phyloP scores from a whole-genome alignment of 2,113 vertebrate genomes.

The Rhinopomastus cyanomelas region DNA sequence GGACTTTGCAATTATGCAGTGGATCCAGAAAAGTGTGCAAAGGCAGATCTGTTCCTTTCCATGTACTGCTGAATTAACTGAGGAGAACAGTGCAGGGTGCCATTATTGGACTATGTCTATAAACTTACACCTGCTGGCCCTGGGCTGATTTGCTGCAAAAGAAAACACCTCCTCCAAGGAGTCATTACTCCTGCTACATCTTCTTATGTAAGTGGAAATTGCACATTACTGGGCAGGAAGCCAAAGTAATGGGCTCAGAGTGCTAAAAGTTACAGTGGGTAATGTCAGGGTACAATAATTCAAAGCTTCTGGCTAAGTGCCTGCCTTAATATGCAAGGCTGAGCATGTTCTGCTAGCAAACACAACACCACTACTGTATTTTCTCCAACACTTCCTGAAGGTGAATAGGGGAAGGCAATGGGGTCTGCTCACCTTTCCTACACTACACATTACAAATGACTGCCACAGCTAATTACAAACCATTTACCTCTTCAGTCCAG shows the following conservation, averaged over 20 bases:
- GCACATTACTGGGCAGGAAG: slow-evolving; percentile 65
- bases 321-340: slow-evolving; percentile 58
- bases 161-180: slow-evolving; percentile 59
- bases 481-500: neutral
- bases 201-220: slow-evolving; percentile 69
- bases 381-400: slow-evolving; percentile 32
- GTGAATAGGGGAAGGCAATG: neutral
- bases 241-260: slow-evolving; percentile 66
- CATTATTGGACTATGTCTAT: slow-evolving; percentile 1
- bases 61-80: neutral
- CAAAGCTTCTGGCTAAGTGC: slow-evolving; percentile 57
- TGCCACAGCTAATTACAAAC: neutral
- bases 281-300: slow-evolving; percentile 68
- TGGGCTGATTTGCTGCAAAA: slow-evolving; percentile 48
- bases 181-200: slow-evolving; percentile 61
- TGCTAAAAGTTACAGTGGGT: slow-evolving; percentile 65
- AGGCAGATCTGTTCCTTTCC: neutral
- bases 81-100: slow-evolving; percentile 4
- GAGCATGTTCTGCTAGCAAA: slow-evolving; percentile 60
- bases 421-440: slow-evolving; percentile 15
- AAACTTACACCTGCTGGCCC: slow-evolving; percentile 61
- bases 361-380: slow-evolving; percentile 34
- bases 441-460: neutral
- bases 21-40: neutral
- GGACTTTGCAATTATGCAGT: neutral